phyloP scores from a whole-genome alignment of 2,113 vertebrate species.

The Ornithorhynchus anatinus region DNA sequence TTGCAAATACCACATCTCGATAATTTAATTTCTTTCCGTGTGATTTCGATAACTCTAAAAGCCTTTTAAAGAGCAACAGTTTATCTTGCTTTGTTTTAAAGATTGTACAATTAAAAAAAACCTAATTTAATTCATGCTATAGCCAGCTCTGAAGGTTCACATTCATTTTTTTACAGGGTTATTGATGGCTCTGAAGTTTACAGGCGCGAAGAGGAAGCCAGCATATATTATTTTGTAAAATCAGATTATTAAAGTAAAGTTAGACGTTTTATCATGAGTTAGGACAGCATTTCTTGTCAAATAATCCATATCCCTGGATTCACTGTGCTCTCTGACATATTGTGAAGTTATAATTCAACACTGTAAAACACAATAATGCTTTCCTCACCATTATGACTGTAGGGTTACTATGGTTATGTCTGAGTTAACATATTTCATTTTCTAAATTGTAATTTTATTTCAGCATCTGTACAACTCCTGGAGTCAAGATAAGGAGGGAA shows the following conservation, averaged over 20 bases:
- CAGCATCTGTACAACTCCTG: neutral
- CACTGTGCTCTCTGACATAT: neutral
- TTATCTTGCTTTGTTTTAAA: conserved; percentile 30
- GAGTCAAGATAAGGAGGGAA: neutral
- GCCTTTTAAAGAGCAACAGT: neutral
- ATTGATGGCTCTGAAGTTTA: conserved; percentile 3
- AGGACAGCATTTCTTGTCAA: neutral
- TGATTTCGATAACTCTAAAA: conserved; percentile 31
- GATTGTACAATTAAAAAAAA: conserved; percentile 8
- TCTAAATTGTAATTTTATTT: neutral
- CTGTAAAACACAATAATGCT: neutral
- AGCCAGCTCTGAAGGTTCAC: neutral
- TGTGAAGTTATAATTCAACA: neutral
- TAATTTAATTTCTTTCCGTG: conserved; percentile 6
- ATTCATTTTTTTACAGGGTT: conserved; percentile 6
- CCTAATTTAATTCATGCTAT: conserved; percentile 5
- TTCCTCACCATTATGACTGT: neutral
- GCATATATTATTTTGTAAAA: neutral
- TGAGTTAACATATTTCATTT: neutral
- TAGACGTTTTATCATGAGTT: neutral
- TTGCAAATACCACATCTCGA: conserved; percentile 21
- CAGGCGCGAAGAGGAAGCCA: neutral
- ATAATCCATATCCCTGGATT: neutral
- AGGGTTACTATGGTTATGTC: neutral
- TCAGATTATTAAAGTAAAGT: neutral